phyloP scores from a whole-genome alignment of 2,888 invertebrate genomes.

The Priapulus caudatus region DNA sequence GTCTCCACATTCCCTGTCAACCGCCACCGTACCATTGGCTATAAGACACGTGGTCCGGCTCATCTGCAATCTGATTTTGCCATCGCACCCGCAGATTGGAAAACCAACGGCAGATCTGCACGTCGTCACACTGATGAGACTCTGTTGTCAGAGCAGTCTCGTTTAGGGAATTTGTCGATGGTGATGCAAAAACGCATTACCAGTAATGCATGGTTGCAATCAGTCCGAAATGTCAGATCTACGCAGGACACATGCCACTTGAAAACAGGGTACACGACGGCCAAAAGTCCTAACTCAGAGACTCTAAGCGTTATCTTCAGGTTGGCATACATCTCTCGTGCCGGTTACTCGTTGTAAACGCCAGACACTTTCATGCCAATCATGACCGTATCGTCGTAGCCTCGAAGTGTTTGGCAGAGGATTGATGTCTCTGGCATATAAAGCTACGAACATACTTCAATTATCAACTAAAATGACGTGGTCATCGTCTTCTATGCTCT shows the following conservation, averaged over 20 bases:
- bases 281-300: constrained; percentile 20
- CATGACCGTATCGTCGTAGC: constrained; percentile 21
- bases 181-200: constrained; percentile 13
- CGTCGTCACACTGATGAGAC: too few relatives aligned
- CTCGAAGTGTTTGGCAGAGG: constrained; percentile 18
- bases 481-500: too few relatives aligned
- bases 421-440: constrained; percentile 20
- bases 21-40: too few relatives aligned
- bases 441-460: constrained; percentile 21
- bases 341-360: constrained; percentile 17
- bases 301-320: constrained; percentile 20
- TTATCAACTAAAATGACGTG: constrained; percentile 22
- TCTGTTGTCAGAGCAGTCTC: too few relatives aligned
- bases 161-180: constrained; percentile 14
- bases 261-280: constrained; percentile 10
- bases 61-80: too few relatives aligned
- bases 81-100: too few relatives aligned
- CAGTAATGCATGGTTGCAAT: constrained; percentile 18
- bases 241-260: too few relatives aligned
- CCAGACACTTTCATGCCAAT: constrained; percentile 10
- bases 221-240: too few relatives aligned
- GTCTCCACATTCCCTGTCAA: too few relatives aligned
- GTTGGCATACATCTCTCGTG: constrained; percentile 19
- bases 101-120: too few relatives aligned
- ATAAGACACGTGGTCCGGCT: too few relatives aligned